Evolutionary conservation across 2,888 invertebrate species (phyloP).

Genomic region (Empis livida): DNA sequence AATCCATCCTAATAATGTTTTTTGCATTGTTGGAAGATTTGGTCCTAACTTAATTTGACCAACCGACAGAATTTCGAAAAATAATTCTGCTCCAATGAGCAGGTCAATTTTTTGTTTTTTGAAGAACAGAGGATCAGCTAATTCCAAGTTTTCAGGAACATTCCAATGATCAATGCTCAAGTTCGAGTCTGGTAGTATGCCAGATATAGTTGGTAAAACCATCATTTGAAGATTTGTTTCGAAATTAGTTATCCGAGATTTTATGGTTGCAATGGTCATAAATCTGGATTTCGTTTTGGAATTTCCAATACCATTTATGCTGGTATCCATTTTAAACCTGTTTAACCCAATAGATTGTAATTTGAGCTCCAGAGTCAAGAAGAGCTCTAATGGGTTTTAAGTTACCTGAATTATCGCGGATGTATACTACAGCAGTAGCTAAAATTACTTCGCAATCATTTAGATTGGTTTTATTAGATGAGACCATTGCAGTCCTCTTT

Average conservation of each 20-base stretch:
- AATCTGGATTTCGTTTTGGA: background rate
- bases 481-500: background rate
- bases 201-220: background rate
- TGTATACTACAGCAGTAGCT: background rate
- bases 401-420: background rate
- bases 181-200: background rate
- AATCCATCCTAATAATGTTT: constrained; percentile 10
- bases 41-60: constrained; percentile 10
- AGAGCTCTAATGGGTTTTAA: background rate
- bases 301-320: background rate
- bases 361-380: background rate
- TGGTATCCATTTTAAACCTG: background rate
- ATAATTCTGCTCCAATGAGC: constrained; percentile 3
- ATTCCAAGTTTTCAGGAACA: background rate
- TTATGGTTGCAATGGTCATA: background rate
- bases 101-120: background rate
- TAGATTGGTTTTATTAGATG: background rate
- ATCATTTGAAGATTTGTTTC: background rate
- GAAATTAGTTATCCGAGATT: background rate
- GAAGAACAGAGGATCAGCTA: background rate
- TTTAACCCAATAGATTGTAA: background rate
- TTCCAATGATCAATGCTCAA: background rate
- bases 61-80: constrained; percentile 10
- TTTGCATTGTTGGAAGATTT: constrained; percentile 9
- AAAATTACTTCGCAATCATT: background rate